Base-by-base conservation (phyloP, 2,797 vertebrate genomes). In the Lacerta viridis region DNA sequence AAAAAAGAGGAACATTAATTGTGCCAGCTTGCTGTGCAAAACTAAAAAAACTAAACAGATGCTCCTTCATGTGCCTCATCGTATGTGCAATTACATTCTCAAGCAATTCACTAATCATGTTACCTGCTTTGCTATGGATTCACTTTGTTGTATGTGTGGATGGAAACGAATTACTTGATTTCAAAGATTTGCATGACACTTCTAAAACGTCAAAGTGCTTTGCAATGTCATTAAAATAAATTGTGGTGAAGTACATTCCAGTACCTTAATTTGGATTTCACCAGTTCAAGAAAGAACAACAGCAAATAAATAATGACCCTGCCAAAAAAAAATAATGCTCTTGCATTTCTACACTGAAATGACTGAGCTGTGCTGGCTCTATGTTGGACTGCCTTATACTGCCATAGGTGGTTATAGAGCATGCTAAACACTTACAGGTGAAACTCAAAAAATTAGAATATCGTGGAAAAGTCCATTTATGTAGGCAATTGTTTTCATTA, bases 251-350 rank as follows among this genome's bases (percentile, higher is more conserved):
- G 36, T 25, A 20, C 29, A 10, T 59, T 33, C 11, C 7, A 55
- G 15, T n/a, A 18, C 74, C 61, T 33, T 71, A n/a, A 0, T 4
- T 85, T 72, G 74, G 69, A 36, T n/a, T 39, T 29, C 64, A 66
- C 18, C 29, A 23, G 20, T 59, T 83, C 86, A 20, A 33, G 83
- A 80, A 55, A 79, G 46, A 76, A 80, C 71, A 83, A 18, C 86
- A 15, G 6, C 0, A 3, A 61, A 20, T 15, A 27, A 59, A 66
- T 55, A 1, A 0, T 13, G 27, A 20, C 20, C 20, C 20, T 64
- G 61, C 61, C 7, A 64, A 2, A 64, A 64, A 64, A 15, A 59
- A 13, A 59, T 15, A 61, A 18, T 64, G 61, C 20, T 5, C 61
- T 23, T 64, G 50, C 13, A 4, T 64, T 64, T 64, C 17, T 64